These are phyloP conservation scores for Microdon myrmicae DNA, from an alignment of 2,888 invertebrate species.

Conservation along the genomic window DNA sequence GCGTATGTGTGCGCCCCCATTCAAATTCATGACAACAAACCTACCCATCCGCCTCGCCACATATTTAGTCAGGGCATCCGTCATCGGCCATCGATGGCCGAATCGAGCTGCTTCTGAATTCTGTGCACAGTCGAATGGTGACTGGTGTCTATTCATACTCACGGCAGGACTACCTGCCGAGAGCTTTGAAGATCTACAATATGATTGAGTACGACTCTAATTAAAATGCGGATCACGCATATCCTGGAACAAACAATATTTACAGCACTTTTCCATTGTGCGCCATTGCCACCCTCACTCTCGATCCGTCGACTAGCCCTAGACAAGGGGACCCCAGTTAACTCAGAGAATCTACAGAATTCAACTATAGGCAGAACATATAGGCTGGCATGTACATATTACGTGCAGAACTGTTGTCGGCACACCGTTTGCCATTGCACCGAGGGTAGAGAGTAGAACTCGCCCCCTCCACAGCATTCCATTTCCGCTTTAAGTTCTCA, in stretches of 20 bases:
- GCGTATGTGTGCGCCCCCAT: too few relatives aligned
- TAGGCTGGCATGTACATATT: too few relatives aligned
- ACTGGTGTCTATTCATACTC: slow-evolving; percentile 39
- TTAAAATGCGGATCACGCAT: slow-evolving; percentile 52
- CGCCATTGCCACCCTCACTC: neutral
- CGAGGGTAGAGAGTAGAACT: too few relatives aligned
- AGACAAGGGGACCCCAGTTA: too few relatives aligned
- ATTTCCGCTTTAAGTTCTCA: too few relatives aligned
- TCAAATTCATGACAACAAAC: slow-evolving; percentile 38
- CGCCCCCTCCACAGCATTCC: too few relatives aligned
- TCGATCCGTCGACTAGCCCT: neutral
- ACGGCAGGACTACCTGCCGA: slow-evolving; percentile 11
- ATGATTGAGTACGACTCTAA: slow-evolving; percentile 46
- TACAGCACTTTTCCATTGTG: slow-evolving; percentile 50
- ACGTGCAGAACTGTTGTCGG: too few relatives aligned
- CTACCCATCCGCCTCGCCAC: slow-evolving; percentile 20
- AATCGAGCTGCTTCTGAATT: slow-evolving; percentile 41
- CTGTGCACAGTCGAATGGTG: slow-evolving; percentile 30
- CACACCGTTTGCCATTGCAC: too few relatives aligned
- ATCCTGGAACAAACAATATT: slow-evolving; percentile 52
- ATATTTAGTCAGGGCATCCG: neutral
- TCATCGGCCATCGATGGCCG: slow-evolving; percentile 25
- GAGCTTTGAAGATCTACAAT: too few relatives aligned
- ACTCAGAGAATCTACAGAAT: too few relatives aligned
- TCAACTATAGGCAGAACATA: too few relatives aligned